These are phyloP conservation scores for Grammomys dolichurus DNA, from an alignment of 2,113 vertebrate species.

Conservation along the genomic window DNA sequence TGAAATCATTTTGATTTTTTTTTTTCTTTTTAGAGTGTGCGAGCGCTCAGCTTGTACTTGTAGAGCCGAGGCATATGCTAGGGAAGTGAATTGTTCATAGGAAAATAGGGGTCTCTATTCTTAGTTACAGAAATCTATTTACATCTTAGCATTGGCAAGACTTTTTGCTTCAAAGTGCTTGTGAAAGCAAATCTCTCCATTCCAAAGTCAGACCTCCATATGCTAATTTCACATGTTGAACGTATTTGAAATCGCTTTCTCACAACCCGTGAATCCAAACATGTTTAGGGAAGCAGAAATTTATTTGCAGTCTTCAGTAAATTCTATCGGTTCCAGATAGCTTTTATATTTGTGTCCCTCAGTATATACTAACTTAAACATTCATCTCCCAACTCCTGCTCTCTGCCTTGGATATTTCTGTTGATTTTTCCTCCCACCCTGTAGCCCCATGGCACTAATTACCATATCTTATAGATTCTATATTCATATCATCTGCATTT, in stretches of 20 bases:
- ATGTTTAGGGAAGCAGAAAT: neutral
- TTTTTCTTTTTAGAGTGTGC: conserved; percentile 4
- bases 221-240: conserved; percentile 60
- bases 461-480: neutral
- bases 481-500: neutral
- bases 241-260: conserved; percentile 30
- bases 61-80: conserved; percentile 30
- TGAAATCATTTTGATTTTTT: neutral
- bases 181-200: conserved; percentile 46
- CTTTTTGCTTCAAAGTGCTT: conserved; percentile 69
- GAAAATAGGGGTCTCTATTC: conserved; percentile 51
- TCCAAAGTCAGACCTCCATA: conserved; percentile 52
- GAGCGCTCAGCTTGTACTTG: conserved; percentile 36
- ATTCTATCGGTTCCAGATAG: conserved; percentile 21
- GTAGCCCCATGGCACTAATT: neutral
- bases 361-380: neutral
- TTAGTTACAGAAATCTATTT: conserved; percentile 51
- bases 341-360: conserved; percentile 15
- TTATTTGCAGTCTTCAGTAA: conserved; percentile 38
- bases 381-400: neutral
- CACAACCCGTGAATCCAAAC: conserved; percentile 12
- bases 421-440: neutral
- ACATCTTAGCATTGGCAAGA: conserved; percentile 57
- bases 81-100: conserved; percentile 37
- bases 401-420: neutral